Percentiles rank a stretch among this genome's conserved stretches.
Evolutionary conservation across 2,888 invertebrate genomes (phyloP).

Genomic region (Agrenia bidenticulata): DNA sequence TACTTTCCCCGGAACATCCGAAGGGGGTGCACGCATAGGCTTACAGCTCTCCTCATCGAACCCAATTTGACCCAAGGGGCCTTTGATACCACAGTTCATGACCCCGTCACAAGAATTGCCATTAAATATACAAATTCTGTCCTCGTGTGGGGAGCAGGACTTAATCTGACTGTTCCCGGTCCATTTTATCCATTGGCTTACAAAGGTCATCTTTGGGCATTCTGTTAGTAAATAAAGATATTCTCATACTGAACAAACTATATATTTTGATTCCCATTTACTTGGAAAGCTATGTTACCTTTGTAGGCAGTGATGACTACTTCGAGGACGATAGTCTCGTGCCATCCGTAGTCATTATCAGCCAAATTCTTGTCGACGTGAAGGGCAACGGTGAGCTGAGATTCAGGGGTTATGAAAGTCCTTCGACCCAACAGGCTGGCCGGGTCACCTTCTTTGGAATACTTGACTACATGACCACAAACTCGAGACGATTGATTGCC

Average conservation of each 20-base stretch:
- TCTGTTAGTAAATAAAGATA: slow-evolving; percentile 12
- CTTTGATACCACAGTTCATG: slow-evolving; percentile 36
- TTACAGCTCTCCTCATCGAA: slow-evolving; percentile 42
- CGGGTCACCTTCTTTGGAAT: slow-evolving; percentile 34
- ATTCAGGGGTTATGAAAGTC: slow-evolving; percentile 31
- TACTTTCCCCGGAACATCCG: not conserved
- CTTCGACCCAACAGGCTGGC: slow-evolving; percentile 33
- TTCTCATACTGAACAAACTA: no score
- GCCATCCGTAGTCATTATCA: slow-evolving; percentile 34
- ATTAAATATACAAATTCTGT: slow-evolving; percentile 31
- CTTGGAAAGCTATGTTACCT: slow-evolving; percentile 7
- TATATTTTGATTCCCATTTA: no score
- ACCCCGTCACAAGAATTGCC: slow-evolving; percentile 40
- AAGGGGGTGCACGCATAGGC: not conserved
- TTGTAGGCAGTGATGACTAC: slow-evolving; percentile 41
- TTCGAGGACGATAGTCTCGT: slow-evolving; percentile 41
- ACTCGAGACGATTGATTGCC: slow-evolving; percentile 12
- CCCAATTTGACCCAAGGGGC: slow-evolving; percentile 38
- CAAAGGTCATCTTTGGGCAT: slow-evolving; percentile 36
- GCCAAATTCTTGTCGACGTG: slow-evolving; percentile 30
- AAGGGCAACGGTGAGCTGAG: slow-evolving; percentile 31
- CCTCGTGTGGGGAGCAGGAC: slow-evolving; percentile 40
- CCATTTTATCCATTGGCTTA: slow-evolving; percentile 45
- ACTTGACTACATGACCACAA: slow-evolving; percentile 39
- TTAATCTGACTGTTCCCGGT: slow-evolving; percentile 32